Evolutionary conservation across 1,140 invertebrate species (phyloP).

Genomic region (Apolygus lucorum): DNA sequence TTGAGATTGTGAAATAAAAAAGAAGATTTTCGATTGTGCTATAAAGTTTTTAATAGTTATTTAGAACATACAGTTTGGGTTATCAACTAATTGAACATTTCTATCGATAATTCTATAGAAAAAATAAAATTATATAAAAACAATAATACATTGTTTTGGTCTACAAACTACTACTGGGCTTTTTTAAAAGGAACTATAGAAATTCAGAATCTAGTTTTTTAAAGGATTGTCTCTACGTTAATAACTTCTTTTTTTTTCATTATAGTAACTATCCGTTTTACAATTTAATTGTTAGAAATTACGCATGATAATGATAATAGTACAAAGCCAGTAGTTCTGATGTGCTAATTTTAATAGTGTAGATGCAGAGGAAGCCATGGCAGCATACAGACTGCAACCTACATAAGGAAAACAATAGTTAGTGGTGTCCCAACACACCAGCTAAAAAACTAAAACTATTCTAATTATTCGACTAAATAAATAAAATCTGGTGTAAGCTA

Average conservation of each 20-base stretch:
- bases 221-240: not conserved
- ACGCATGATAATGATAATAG: not conserved
- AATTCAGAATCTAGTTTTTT: not conserved
- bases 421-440: slow-evolving; percentile 4
- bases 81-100: not conserved
- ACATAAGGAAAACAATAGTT: slow-evolving; percentile 15
- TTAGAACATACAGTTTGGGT: not conserved
- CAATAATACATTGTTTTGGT: not conserved
- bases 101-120: not conserved
- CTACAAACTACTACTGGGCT: not conserved
- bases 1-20: too few relatives aligned
- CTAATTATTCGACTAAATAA: too few relatives aligned
- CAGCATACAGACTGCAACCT: slow-evolving; percentile 16
- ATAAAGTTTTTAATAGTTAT: not conserved
- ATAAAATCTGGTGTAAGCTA: too few relatives aligned
- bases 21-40: not conserved
- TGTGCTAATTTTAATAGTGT: slow-evolving; percentile 10
- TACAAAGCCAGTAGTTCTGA: slow-evolving; percentile 8
- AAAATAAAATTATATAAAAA: too few relatives aligned
- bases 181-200: not conserved
- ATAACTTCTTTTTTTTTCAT: not conserved
- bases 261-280: not conserved
- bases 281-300: not conserved
- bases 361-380: slow-evolving; percentile 16
- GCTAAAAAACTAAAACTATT: not conserved